Base-by-base conservation (phyloP, 1,140 invertebrate genomes). In the Tenebrio molitor region DNA sequence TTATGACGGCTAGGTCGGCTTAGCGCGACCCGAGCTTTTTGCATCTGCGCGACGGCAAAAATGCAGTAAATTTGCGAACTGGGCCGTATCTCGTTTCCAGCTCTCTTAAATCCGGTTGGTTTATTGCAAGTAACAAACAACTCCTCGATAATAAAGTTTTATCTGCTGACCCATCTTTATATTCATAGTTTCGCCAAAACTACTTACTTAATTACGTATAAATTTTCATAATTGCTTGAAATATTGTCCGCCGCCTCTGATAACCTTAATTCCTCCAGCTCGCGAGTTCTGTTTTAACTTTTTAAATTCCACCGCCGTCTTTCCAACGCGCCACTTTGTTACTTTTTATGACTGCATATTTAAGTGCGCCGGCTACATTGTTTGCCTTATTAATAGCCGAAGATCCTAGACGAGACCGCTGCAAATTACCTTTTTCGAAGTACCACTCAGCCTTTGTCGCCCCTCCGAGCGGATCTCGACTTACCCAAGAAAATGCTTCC, bases 211-310 rank as follows among this genome's bases (percentile, higher is more conserved):
- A 66, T 66, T 66, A 66, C 64, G 23, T 42, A 66, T 66, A 66
- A 66, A 66, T 66, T 66, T 29, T 44, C 36, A 66, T 66, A 66
- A 66, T 66, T 66, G 15, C 64, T 42, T 66, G 12, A 66, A 66
- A 66, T 66, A 66, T 66, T 66, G 64, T 7, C 36, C 34, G 36
- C 4, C 53, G 29, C 21, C 17, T 21, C 8, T 34, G 36, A 66
- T 66, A 44, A 36, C 1, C 33, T 42, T 66, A 36, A 66, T 16
- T 66, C 19, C 25, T 25, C 15, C 10, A 62, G 36, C 6, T 39
- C 36, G 5, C 36, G 36, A 2, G 12, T 39, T 39, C 36, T 39
- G n/a, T 39, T 39, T 39, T 12, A 39, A 33, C 50, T 58, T 58
- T 58, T 58, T 53, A 53, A 53, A 53, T 53, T 53, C 46, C n/a